Conservation (phyloP, 1,140 invertebrate species). For the Aricia agestis region DNA sequence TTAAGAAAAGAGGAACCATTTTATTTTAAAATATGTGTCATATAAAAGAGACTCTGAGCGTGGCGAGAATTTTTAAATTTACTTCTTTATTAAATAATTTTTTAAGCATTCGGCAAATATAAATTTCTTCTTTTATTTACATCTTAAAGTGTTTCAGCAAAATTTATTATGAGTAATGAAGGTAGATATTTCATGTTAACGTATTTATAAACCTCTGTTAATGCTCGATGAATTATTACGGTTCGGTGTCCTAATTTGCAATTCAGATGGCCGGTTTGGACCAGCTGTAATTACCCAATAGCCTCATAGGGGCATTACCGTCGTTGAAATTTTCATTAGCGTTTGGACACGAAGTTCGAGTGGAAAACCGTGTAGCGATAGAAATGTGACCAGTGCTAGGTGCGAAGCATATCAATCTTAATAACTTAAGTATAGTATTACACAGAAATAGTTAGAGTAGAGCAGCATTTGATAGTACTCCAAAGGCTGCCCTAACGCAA, state of each 20-base stretch:
- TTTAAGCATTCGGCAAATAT: background rate
- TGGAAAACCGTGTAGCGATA: background rate
- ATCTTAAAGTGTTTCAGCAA: background rate
- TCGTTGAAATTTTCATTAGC: background rate
- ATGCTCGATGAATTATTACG: slow-evolving; percentile 1
- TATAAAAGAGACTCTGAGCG: slow-evolving; percentile 3
- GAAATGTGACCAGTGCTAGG: background rate
- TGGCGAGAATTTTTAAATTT: background rate
- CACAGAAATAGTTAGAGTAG: background rate
- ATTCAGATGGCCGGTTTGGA: slow-evolving; percentile 18
- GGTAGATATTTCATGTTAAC: background rate
- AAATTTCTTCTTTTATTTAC: background rate
- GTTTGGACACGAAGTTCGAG: background rate
- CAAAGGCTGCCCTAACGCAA: slow-evolving; percentile 5
- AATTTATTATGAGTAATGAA: background rate
- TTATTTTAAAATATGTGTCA: slow-evolving; percentile 11
- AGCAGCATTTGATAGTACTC: background rate
- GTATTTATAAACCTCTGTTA: background rate
- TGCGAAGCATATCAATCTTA: background rate
- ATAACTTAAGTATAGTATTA: background rate
- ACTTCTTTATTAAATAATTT: background rate
- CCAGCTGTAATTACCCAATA: slow-evolving; percentile 21
- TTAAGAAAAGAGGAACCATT: slow-evolving; percentile 9
- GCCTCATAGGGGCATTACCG: background rate
- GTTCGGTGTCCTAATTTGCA: slow-evolving; percentile 21